A percentile compares a stretch with the other conserved stretches of the same genome.
phyloP scores from a whole-genome alignment of 2,888 invertebrate genomes.

The Cybosia mesomella region DNA sequence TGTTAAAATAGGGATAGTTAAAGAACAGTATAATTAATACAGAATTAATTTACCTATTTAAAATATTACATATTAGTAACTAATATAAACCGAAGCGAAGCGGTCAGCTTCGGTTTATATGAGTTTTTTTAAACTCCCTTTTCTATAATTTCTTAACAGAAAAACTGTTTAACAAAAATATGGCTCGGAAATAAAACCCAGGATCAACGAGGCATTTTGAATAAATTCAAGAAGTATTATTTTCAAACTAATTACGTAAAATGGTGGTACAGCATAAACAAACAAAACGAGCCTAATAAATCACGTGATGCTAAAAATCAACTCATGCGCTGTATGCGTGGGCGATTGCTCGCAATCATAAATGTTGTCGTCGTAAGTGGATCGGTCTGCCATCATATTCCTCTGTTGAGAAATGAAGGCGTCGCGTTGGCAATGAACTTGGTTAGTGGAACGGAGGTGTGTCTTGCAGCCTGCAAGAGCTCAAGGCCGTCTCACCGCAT shows the following conservation, averaged over 20 bases:
- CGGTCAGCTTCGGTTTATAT: no score
- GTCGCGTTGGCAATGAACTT: conserved; percentile 83
- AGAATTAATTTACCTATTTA: no score
- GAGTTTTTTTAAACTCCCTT: no score
- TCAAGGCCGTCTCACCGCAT: conserved; percentile 80
- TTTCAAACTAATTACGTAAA: neutral
- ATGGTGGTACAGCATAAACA: neutral
- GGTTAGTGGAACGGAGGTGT: conserved; percentile 78
- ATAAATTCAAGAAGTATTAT: neutral
- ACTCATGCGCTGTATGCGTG: conserved; percentile 47
- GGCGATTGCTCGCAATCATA: conserved; percentile 35
- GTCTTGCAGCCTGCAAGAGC: conserved; percentile 81
- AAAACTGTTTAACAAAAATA: neutral
- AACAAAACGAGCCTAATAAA: neutral
- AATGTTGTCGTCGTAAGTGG: conserved; percentile 31
- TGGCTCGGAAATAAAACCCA: neutral
- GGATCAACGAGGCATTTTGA: neutral
- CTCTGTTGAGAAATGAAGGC: conserved; percentile 58
- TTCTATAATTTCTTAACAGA: neutral
- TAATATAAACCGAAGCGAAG: no score
- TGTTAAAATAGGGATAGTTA: no score
- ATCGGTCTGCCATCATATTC: conserved; percentile 46
- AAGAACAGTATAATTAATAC: no score
- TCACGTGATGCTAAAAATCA: conserved; percentile 9
- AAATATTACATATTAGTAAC: no score